A percentile compares a stretch with the other conserved stretches of the same genome.
Evolutionary conservation across 2,888 invertebrate genomes (phyloP).

Genomic region (Hymenopus coronatus): DNA sequence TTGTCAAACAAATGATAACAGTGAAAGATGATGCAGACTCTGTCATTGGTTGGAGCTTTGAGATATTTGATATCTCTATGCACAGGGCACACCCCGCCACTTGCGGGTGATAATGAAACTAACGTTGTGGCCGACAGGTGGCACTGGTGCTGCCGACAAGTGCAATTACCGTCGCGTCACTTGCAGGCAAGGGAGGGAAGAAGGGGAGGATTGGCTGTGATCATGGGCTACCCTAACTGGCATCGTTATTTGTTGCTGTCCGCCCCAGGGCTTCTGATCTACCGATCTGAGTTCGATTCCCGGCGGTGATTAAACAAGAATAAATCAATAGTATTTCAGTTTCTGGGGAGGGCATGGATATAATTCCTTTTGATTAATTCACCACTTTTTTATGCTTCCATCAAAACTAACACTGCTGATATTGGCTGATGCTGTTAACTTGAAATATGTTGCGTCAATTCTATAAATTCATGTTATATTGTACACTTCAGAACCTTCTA

Average conservation of each 20-base stretch:
- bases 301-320: neutral
- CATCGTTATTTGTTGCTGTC: neutral
- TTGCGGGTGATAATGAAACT: conserved; percentile 1
- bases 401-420: neutral
- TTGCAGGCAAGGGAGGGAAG: neutral
- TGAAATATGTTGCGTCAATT: no score
- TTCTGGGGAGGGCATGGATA: neutral
- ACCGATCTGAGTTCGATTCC: neutral
- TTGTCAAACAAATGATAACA: neutral
- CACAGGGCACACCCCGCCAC: neutral
- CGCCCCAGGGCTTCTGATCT: neutral
- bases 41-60: neutral
- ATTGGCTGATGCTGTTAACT: neutral
- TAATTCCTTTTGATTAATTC: neutral
- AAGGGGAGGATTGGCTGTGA: neutral
- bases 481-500: no score
- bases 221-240: neutral
- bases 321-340: neutral
- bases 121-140: conserved; percentile 24
- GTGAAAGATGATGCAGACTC: neutral
- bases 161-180: conserved; percentile 24
- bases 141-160: conserved; percentile 17
- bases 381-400: neutral
- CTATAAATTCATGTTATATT: no score
- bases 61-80: neutral